Evolutionary conservation across 2,888 invertebrate genomes (phyloP).

Genomic region (Thalpophila matura): DNA sequence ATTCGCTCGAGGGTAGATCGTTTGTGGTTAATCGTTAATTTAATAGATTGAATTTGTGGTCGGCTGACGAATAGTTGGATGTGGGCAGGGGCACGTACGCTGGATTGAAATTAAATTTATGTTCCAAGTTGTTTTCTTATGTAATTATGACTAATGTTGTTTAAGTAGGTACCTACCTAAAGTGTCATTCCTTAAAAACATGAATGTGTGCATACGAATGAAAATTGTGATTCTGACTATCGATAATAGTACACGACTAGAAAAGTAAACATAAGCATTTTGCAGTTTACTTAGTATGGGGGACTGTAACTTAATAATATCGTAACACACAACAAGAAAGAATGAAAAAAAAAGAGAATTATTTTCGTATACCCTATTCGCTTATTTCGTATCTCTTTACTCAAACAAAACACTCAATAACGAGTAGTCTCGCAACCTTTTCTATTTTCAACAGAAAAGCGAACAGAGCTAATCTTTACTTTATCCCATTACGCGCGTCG

Average conservation of each 20-base stretch:
- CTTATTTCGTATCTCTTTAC: slow-evolving; percentile 41
- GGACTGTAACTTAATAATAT: slow-evolving; percentile 22
- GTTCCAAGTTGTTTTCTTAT: slow-evolving; percentile 23
- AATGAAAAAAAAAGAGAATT: slow-evolving; percentile 16
- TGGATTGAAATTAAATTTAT: slow-evolving; percentile 34
- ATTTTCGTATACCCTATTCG: slow-evolving; percentile 14
- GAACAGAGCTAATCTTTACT: slow-evolving; percentile 87
- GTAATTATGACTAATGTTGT: slow-evolving; percentile 17
- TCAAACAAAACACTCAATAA: slow-evolving; percentile 67
- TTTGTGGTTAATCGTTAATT: slow-evolving; percentile 83
- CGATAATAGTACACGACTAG: slow-evolving; percentile 25
- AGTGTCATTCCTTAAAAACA: slow-evolving; percentile 6
- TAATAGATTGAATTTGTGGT: slow-evolving; percentile 81
- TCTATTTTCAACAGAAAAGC: slow-evolving; percentile 81
- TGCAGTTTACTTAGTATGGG: slow-evolving; percentile 16
- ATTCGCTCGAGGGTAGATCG: slow-evolving; percentile 73
- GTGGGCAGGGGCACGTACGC: slow-evolving; percentile 39
- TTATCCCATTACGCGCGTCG: slow-evolving; percentile 87
- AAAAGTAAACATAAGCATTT: slow-evolving; percentile 33
- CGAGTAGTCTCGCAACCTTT: slow-evolving; percentile 75
- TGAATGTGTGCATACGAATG: neutral
- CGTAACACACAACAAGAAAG: slow-evolving; percentile 16
- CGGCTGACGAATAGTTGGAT: slow-evolving; percentile 64
- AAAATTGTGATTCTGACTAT: slow-evolving; percentile 32
- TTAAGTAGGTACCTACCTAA: neutral